Evolutionary conservation across 2,797 vertebrate species (phyloP), one percentile per base, ranked within the genome.

Genomic region (Taenioides sp.): DNA sequence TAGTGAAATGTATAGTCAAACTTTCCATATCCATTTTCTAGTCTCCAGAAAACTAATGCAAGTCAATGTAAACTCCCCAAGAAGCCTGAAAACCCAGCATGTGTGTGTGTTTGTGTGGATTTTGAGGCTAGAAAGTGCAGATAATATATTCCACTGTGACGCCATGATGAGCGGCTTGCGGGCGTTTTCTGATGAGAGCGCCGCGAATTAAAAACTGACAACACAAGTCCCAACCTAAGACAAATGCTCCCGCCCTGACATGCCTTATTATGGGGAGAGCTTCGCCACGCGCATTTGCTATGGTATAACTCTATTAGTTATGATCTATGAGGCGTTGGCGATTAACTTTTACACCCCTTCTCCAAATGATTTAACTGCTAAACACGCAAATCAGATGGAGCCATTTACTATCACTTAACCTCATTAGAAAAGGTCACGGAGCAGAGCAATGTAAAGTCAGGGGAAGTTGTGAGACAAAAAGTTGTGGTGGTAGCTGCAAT

Each of bases 181-280:
- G 89, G 86, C 80, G 83, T 86, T 65, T 86, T 86, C 75, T 87
- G 83, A 88, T 88, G 81, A 86, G 84, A 82, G 73, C 80, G 74
- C 40, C 80, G 78, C 76, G 85, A 89, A 90, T 89, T 88, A 89
- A 90, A 90, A 89, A 85, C 72, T 89, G 87, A 85, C 85, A 91
- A 79, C 77, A 79, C 72, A 80, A 85, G 73, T 79, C 84, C 31
- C 73, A 73, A 81, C 75, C 70, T 55, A 87, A 88, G 88, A 89
- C 81, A 87, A 91, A 91, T 89, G 82, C 49, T 40, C 80, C 78
- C 67, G 80, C 70, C 55, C 23, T 34, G 7, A 73, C 80, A 57
- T 71, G 82, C 75, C 72, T 87, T 87, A 82, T 80, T 69, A 71
- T 76, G 69, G 69, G 82, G 69, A 67, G 68, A 54, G 57, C 69